phyloP scores from a whole-genome alignment of 2,113 vertebrate genomes.

The Eulemur macaco region DNA sequence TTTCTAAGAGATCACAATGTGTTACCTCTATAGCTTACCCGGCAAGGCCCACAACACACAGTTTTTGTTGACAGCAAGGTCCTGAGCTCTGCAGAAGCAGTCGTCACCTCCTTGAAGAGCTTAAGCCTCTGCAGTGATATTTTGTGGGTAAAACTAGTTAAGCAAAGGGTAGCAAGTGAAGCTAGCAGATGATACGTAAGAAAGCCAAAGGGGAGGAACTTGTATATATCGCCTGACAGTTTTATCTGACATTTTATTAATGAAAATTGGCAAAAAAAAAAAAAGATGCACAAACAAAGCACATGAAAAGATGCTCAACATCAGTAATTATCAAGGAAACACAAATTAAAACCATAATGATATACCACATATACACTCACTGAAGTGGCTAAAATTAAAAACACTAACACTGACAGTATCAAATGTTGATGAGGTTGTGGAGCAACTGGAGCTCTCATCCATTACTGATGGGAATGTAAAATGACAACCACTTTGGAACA shows the following conservation, averaged over 20 bases:
- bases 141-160: conserved; percentile 87
- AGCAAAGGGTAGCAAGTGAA: conserved; percentile 77
- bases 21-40: conserved; percentile 84
- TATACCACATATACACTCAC: neutral
- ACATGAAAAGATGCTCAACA: neutral
- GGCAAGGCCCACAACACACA: conserved; percentile 88
- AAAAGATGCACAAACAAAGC: neutral
- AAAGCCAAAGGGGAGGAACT: neutral
- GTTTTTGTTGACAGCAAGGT: conserved; percentile 89
- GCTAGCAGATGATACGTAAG: neutral
- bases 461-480: neutral
- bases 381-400: neutral
- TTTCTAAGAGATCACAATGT: conserved; percentile 84
- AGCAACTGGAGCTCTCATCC: neutral
- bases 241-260: neutral
- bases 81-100: conserved; percentile 78
- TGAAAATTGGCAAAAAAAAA: neutral
- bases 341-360: neutral
- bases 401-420: neutral
- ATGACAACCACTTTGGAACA: neutral
- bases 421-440: neutral
- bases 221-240: neutral
- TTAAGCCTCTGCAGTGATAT: conserved; percentile 82
- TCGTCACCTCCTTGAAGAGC: conserved; percentile 85
- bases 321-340: neutral